phyloP scores from a whole-genome alignment of 2,113 vertebrate species.

The Apteryx owenii region DNA sequence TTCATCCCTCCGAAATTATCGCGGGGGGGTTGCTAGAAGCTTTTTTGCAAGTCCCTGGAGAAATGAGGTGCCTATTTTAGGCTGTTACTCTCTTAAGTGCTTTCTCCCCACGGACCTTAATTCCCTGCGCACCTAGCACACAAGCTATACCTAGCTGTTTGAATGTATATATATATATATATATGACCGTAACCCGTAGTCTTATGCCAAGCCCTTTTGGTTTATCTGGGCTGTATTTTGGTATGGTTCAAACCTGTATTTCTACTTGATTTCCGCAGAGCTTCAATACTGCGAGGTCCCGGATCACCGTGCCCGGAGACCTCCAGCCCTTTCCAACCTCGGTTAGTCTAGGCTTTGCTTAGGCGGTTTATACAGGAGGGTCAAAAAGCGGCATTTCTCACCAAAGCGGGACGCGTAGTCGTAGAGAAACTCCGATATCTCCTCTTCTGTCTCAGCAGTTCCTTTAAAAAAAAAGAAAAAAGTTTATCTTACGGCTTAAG shows the following conservation, averaged over 20 bases:
- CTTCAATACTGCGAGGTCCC: fast-evolving
- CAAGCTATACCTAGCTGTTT: fast-evolving
- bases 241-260: fast-evolving
- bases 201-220: neutral
- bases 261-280: neutral
- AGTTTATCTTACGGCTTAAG: fast-evolving
- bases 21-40: neutral
- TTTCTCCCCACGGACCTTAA: neutral
- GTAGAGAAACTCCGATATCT: neutral
- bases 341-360: fast-evolving
- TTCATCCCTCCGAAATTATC: no score
- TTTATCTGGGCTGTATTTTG: fast-evolving
- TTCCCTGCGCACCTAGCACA: neutral
- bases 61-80: neutral
- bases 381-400: neutral
- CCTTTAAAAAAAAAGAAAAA: neutral
- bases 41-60: neutral
- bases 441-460: neutral
- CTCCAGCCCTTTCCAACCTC: neutral
- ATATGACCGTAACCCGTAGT: no score
- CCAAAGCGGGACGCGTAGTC: neutral
- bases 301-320: neutral
- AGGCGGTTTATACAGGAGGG: fast-evolving
- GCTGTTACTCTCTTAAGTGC: no score
- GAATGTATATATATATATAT: no score